Evolutionary conservation across 2,113 vertebrate genomes (phyloP).

Genomic region (Natator depressus): DNA sequence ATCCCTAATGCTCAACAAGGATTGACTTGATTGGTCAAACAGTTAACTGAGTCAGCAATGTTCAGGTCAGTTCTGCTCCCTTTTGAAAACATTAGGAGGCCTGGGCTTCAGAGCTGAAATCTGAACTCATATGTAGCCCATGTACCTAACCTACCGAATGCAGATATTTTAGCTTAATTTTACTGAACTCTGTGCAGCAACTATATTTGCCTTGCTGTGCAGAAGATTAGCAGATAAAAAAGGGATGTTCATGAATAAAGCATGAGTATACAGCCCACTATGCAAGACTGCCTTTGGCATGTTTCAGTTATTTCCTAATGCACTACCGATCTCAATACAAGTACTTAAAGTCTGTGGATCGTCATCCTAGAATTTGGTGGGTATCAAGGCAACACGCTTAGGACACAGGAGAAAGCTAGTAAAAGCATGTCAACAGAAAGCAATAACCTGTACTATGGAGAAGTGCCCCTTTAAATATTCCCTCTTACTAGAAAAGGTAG

Average conservation of each 20-base stretch:
- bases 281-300: not conserved
- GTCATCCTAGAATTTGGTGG: not conserved
- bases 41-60: not conserved
- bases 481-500: not conserved
- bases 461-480: not conserved
- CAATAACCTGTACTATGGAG: not conserved
- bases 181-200: not conserved
- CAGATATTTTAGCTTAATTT: not conserved
- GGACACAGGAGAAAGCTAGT: not conserved
- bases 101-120: not conserved
- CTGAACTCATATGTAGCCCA: not conserved
- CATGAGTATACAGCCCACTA: not conserved
- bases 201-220: not conserved
- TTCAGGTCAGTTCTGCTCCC: not conserved
- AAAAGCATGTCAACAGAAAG: not conserved
- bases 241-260: not conserved
- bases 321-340: not conserved
- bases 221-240: not conserved
- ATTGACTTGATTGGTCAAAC: not conserved
- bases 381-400: not conserved
- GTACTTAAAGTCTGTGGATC: not conserved
- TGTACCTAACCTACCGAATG: not conserved
- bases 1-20: not conserved
- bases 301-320: not conserved
- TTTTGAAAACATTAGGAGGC: not conserved